A percentile compares a stretch with the other conserved stretches of the same genome.
These are phyloP conservation scores for Epinephelus cyanopodus DNA, from an alignment of 2,113 vertebrate species.

Conservation along the genomic window DNA sequence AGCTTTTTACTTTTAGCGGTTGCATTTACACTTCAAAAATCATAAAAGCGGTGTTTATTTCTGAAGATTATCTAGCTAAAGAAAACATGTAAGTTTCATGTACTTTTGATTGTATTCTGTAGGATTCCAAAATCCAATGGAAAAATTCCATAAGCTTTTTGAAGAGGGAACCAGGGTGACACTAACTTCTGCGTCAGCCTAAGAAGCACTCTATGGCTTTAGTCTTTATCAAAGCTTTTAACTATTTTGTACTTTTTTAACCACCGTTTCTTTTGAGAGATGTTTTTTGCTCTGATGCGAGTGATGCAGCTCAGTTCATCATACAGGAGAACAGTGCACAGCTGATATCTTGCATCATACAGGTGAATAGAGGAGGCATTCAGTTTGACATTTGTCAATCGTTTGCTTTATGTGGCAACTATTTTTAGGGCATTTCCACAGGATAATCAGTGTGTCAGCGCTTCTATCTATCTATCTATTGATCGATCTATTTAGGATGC, in stretches of 20 bases:
- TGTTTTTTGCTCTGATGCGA: neutral
- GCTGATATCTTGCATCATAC: neutral
- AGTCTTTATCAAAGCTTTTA: neutral
- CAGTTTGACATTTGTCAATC: neutral
- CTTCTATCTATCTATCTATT: neutral
- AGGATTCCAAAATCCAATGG: no score
- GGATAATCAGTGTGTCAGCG: neutral
- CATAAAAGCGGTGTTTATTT: no score
- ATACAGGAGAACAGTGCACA: neutral
- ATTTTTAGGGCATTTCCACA: neutral
- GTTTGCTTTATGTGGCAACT: neutral
- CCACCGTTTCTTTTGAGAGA: neutral
- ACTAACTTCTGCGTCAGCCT: no score
- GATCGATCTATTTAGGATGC: neutral
- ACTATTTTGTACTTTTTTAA: neutral
- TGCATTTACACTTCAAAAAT: no score
- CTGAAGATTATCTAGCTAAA: no score
- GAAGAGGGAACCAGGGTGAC: no score
- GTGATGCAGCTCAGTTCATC: slow-evolving; percentile 3
- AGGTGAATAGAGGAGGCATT: slow-evolving; percentile 13
- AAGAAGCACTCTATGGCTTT: no score
- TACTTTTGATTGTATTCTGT: no score
- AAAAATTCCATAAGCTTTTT: no score
- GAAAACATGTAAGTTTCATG: no score
- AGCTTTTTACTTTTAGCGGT: no score